Base-by-base conservation (phyloP, 2,888 invertebrate species). In the Hemicrepidius hirtus region DNA sequence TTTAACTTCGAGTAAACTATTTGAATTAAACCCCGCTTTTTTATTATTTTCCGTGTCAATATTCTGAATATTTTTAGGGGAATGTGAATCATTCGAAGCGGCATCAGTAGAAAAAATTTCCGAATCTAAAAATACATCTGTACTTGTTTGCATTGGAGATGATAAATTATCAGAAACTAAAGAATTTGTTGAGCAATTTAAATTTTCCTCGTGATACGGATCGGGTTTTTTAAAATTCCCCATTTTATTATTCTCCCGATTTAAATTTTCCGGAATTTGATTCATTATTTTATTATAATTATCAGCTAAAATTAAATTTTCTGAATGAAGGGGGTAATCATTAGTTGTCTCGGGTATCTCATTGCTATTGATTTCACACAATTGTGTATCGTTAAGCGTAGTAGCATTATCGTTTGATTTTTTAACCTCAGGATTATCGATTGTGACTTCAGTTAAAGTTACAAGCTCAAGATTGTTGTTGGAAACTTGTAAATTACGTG, bases 61-160 rank as follows among this genome's bases (percentile, higher is more conserved):
- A 62, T 35, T 70, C 64, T 76, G 66, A 28, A 57, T 40, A 72
- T 73, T 75, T 80, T 81, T 82, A 0, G 87, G 87, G n/a, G 86
- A 87, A 72, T 87, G 86, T 0, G 87, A 87, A 79, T 87, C 86
- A 69, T 86, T 86, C 3, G 86, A 86, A 65, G 86, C 84, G 12
- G 84, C 75, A 73, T 87, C 86, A 0, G 85, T 85, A 35, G 86
- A 86, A 37, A 86, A 78, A 60, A 86, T 80, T 78, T 86, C 87
- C 0, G 87, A 87, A 76, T 87, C 87, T 57, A 86, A 75, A 75
- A 87, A 86, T 71, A 87, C 83, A 76, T 88, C 88, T 2, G 87
- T 87, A 77, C 87, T 87, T 3, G 87, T 87, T 79, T 87, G 87
- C 87, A 88, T 87, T 4, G 88, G 87, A 16, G 88, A 88, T 16